Evolutionary conservation across 2,888 invertebrate species (phyloP), one percentile per base, ranked within the genome.

Genomic region (Tenthredo scrophulariae): DNA sequence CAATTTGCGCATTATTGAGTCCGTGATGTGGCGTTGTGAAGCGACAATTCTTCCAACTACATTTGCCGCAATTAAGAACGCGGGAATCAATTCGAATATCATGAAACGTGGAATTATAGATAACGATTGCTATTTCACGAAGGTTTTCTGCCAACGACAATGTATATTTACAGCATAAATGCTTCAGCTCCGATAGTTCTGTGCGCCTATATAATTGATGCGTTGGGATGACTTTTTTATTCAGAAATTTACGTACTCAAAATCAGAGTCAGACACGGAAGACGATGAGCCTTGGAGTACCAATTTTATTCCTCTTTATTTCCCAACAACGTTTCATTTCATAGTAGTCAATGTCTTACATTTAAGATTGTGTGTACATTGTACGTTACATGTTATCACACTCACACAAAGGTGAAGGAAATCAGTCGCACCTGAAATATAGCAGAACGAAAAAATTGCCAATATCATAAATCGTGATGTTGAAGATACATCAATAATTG

Each of bases 251-350:
- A n/a, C 67, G 67, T 6, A 33, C 15, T 29, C 22, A 37, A 70
- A 70, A 70, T 18, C 33, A 70, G 15, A 67, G 67, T 29, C 3
- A 29, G 0, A 74, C 37, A 74, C 40, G n/a, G 40, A n/a, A 74
- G 7, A 75, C 9, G 43, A 75, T 26, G 3, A 46, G 37, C 43
- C 50, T 54, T 29, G 7, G 7, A 37, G 29, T 50, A 50, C 50
- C 77, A 77, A 54, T 77, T 77, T 50, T 77, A 50, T 77, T 50
- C 50, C 50, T 77, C 29, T 77, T 77, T 77, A 77, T 77, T 77
- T 77, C 54, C 54, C 77, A 54, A 77, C 54, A 77, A 54, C 77
- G 43, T 74, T 40, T 26, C 40, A 74, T 74, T 40, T 26, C 40
- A 74, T 74, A 74, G 13, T 43, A 74, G 26, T 40, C 43, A 74